phyloP scores from a whole-genome alignment of 2,113 vertebrate genomes.

The Lamprotornis superbus region DNA sequence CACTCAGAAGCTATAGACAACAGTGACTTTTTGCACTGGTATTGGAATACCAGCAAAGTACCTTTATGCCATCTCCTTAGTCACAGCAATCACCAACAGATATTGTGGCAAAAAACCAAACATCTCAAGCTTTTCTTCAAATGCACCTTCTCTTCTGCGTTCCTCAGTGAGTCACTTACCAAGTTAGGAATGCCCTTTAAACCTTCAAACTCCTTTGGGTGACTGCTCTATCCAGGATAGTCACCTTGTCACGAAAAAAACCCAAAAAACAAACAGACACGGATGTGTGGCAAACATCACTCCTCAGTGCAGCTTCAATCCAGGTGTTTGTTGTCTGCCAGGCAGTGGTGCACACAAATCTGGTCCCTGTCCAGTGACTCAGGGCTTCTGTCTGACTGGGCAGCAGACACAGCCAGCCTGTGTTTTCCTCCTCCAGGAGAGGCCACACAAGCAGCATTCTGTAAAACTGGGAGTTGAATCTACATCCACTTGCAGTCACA shows the following conservation, averaged over 20 bases:
- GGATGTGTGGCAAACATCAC: accelerated
- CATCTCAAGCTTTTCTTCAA: neutral
- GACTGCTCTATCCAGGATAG: neutral
- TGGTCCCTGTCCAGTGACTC: neutral
- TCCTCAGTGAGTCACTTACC: neutral
- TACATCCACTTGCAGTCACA: neutral
- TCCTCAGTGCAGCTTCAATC: neutral
- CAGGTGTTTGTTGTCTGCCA: accelerated
- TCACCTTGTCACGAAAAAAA: neutral
- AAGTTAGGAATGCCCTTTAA: neutral
- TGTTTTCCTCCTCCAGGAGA: neutral
- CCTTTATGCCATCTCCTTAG: neutral
- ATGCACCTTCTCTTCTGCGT: neutral
- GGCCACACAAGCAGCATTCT: neutral
- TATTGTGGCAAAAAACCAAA: neutral
- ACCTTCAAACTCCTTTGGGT: neutral
- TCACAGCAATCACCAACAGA: neutral
- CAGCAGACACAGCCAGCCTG: neutral
- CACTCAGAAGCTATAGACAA: neutral
- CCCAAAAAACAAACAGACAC: neutral
- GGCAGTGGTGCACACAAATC: neutral
- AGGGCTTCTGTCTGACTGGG: neutral
- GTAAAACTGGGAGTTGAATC: neutral
- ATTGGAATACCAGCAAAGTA: neutral
- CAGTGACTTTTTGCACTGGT: neutral